Percentiles rank a stretch among this genome's conserved stretches.
Evolutionary conservation across 2,797 vertebrate genomes (phyloP).

Genomic region (Enteromius mattozi): DNA sequence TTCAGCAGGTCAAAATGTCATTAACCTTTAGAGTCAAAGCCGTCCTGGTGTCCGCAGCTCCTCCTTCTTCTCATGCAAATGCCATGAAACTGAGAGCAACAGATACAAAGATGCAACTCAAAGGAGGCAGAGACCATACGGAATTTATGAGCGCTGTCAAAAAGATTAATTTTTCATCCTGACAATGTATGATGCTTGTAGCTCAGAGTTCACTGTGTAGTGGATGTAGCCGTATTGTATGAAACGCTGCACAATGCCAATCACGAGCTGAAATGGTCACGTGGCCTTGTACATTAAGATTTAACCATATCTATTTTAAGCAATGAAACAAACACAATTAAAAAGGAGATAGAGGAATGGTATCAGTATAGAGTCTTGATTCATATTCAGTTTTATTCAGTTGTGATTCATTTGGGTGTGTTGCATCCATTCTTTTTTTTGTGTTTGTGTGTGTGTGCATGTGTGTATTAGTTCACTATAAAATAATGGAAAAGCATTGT

Average conservation of each 20-base stretch:
- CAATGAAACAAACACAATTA: conserved; percentile 4
- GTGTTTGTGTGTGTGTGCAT: background rate
- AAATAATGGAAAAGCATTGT: too few species aligned
- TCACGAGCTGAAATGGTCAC: conserved; percentile 50
- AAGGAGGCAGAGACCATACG: conserved; percentile 40
- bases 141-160: conserved; percentile 56
- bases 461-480: too few species aligned
- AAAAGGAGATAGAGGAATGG: background rate
- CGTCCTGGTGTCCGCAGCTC: conserved; percentile 7
- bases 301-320: conserved; percentile 42
- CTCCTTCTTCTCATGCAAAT: conserved; percentile 19
- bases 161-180: conserved; percentile 57
- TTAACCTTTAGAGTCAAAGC: conserved; percentile 59
- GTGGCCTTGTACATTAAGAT: conserved; percentile 47
- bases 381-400: background rate
- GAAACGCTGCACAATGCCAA: conserved; percentile 37
- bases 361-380: background rate
- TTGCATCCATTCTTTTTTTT: background rate
- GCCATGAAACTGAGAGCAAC: conserved; percentile 30
- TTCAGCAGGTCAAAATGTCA: conserved; percentile 58
- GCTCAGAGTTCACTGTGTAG: conserved; percentile 8
- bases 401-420: background rate
- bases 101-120: conserved; percentile 39
- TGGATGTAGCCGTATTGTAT: conserved; percentile 29
- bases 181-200: conserved; percentile 52